Evolutionary conservation across 92 coral and sea anemone genomes (phyloP), one percentile per base, ranked within the genome.

Genomic region (Bergia puertoricense): DNA sequence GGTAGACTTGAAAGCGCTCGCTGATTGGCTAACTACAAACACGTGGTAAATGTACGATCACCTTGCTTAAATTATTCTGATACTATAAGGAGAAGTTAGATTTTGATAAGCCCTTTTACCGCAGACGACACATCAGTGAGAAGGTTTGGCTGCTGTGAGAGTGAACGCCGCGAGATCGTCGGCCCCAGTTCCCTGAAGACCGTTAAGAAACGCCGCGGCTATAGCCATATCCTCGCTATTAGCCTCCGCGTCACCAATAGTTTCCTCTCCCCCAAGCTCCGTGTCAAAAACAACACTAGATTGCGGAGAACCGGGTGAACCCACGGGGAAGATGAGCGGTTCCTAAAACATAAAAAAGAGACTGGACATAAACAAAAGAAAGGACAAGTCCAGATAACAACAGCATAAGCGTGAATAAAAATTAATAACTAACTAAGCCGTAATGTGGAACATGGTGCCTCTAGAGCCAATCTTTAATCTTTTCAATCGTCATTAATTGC

Each of bases 171-270:
- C 75, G 2, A 84, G 67, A n/a, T 84, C 87, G 67, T 84, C 48
- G 65, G 82, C 80, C 38, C 89, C 78, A 6, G 82, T 59, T 4
- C 81, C 82, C 85, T 91, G 91, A 48, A 91, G 90, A 43, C 91
- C 91, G 42, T 88, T 89, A 5, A 91, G 89, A 85, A 91, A 91
- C 76, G 88, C 87, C 74, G 88, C 46, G 50, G 91, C 86, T 42
- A 91, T 80, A 30, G 90, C 86, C 78, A 91, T 57, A 37, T 91
- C 93, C n/a, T 71, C 87, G n/a, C 42, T 43, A 37, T 59, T 59
- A 30, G 41, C 54, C 22, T 79, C 87, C 45, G 87, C 68, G 87
- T 74, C 75, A 50, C 79, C 87, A 30, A 84, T 73, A 8, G 87
- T 84, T 84, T 84, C 78, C 30, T 84, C 87, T 43, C 87, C 66